Conservation (phyloP, 1,140 invertebrate genomes). For the Paralvinella palmiformis region DNA sequence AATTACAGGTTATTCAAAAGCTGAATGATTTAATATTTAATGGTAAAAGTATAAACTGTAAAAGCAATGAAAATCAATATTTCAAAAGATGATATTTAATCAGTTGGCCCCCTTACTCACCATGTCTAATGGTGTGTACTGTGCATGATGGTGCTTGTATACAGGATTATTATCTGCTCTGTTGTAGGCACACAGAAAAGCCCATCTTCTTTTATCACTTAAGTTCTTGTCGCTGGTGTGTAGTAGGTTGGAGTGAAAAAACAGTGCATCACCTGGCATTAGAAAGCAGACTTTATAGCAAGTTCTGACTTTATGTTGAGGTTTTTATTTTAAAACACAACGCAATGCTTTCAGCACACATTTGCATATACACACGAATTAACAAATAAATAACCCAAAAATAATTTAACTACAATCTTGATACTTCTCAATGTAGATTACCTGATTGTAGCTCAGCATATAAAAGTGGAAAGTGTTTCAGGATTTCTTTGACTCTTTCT, state of each 20-base stretch:
- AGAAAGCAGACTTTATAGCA: background rate
- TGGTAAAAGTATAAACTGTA: too few species aligned
- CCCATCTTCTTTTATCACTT: slow-evolving; percentile 21
- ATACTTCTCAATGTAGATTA: background rate
- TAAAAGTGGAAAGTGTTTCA: slow-evolving; percentile 22
- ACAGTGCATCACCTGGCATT: slow-evolving; percentile 22
- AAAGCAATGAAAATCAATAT: too few species aligned
- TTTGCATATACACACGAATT: too few species aligned
- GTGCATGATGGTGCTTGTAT: slow-evolving; percentile 20
- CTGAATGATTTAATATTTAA: too few species aligned
- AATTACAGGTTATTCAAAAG: too few species aligned
- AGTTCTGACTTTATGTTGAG: too few species aligned
- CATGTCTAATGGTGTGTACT: slow-evolving; percentile 23
- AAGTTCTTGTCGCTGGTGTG: slow-evolving; percentile 22
- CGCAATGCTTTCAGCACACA: too few species aligned
- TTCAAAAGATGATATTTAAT: too few species aligned
- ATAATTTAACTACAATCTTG: background rate
- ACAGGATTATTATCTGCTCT: slow-evolving; percentile 22
- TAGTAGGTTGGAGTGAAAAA: slow-evolving; percentile 24
- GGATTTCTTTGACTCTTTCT: slow-evolving; percentile 29
- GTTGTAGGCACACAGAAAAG: slow-evolving; percentile 21
- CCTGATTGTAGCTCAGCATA: slow-evolving; percentile 38
- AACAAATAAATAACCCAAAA: background rate
- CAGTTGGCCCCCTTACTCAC: slow-evolving; percentile 2
- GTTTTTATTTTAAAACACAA: too few species aligned